Percentiles rank a stretch among this genome's conserved stretches.
phyloP scores from a whole-genome alignment of 2,113 vertebrate species.

The Thinocorus orbignyianus region DNA sequence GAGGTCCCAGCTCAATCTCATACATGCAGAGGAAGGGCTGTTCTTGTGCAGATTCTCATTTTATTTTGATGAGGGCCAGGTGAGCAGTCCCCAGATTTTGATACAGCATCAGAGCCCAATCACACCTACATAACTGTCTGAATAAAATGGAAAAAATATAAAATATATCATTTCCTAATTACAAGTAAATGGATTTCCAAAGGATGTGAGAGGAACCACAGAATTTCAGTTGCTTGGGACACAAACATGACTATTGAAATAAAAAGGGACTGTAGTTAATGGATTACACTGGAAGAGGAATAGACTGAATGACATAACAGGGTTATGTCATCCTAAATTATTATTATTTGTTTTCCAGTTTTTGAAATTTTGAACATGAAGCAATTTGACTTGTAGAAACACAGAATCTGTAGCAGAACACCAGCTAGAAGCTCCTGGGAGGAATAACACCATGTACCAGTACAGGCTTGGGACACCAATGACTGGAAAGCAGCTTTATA shows the following conservation, averaged over 20 bases:
- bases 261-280: background rate
- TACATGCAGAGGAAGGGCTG: background rate
- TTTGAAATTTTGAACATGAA: background rate
- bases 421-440: background rate
- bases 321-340: background rate
- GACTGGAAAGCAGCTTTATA: background rate
- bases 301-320: background rate
- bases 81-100: background rate
- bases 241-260: background rate
- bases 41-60: background rate
- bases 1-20: background rate
- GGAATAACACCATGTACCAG: background rate
- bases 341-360: background rate
- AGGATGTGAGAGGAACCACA: background rate
- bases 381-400: background rate
- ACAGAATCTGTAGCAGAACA: background rate
- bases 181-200: background rate
- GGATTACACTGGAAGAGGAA: background rate
- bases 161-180: background rate
- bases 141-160: background rate
- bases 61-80: background rate
- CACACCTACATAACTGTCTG: background rate
- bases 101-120: background rate
- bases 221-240: background rate
- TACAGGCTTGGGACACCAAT: background rate